Evolutionary conservation across 2,888 invertebrate genomes (phyloP).

Genomic region (Callinectes sapidus): DNA sequence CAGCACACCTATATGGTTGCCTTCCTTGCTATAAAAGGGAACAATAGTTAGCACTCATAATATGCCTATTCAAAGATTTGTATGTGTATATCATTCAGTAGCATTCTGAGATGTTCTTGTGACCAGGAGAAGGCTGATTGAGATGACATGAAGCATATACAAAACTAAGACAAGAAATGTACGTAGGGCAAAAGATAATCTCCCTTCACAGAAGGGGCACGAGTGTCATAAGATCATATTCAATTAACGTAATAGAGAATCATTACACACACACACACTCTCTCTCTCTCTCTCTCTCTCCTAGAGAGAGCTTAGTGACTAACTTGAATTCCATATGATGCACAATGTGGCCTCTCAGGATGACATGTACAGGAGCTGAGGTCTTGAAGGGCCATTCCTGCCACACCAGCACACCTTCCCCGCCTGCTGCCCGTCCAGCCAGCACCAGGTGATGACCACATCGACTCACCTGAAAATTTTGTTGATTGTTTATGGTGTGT

Average conservation of each 20-base stretch:
- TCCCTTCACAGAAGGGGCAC: too few relatives aligned
- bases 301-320: neutral
- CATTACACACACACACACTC: neutral
- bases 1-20: constrained; percentile 26
- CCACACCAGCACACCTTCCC: constrained; percentile 42
- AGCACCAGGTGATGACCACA: constrained; percentile 47
- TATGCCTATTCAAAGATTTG: neutral
- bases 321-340: constrained; percentile 53
- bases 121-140: too few relatives aligned
- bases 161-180: too few relatives aligned
- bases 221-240: too few relatives aligned
- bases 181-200: too few relatives aligned
- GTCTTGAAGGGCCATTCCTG: constrained; percentile 29
- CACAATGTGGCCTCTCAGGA: constrained; percentile 40
- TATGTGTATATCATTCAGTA: neutral
- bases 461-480: constrained; percentile 42
- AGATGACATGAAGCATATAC: too few relatives aligned
- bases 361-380: neutral
- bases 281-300: neutral
- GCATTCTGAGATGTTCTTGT: too few relatives aligned
- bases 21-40: neutral
- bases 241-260: too few relatives aligned
- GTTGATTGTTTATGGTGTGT: too few relatives aligned
- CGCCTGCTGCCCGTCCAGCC: constrained; percentile 28
- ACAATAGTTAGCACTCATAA: neutral